A percentile compares a stretch with the other conserved stretches of the same genome.
Conservation (phyloP, 2,888 invertebrate species). For the Rhogogaster chlorosoma region DNA sequence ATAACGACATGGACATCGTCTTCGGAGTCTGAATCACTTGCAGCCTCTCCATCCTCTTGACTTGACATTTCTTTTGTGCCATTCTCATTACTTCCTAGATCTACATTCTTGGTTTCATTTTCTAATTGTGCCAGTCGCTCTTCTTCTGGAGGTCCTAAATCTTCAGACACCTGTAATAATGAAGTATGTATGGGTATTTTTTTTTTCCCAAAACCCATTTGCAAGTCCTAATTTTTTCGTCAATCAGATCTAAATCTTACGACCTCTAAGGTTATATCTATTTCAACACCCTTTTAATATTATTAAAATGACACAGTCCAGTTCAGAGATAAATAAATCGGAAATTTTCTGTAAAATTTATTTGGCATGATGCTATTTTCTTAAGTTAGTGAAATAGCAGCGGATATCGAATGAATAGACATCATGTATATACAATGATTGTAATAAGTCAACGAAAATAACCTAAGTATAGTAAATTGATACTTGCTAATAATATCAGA, state of each 20-base stretch:
- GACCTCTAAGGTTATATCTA: background rate
- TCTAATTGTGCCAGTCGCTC: slow-evolving; percentile 67
- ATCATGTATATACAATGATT: background rate
- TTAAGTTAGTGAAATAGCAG: background rate
- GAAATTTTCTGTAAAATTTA: background rate
- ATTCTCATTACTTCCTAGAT: slow-evolving; percentile 78
- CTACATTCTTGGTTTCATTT: slow-evolving; percentile 57
- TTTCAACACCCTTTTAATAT: background rate
- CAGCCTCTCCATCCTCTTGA: slow-evolving; percentile 71
- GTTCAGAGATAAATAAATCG: background rate
- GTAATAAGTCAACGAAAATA: slow-evolving; percentile 11
- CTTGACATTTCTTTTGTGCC: slow-evolving; percentile 75
- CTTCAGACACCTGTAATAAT: slow-evolving; percentile 59
- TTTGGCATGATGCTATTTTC: background rate
- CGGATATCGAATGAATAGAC: background rate
- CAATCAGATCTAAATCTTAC: background rate
- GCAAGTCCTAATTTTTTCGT: background rate
- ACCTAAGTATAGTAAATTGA: slow-evolving; percentile 8
- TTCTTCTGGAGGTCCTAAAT: slow-evolving; percentile 63
- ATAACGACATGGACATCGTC: slow-evolving; percentile 96
- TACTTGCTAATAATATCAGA: background rate
- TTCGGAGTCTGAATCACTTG: slow-evolving; percentile 86
- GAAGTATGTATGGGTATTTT: slow-evolving; percentile 32
- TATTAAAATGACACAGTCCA: background rate
- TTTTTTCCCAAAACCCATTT: background rate